phyloP scores from a whole-genome alignment of 1,140 invertebrate genomes.

The Bombus soroeensis region DNA sequence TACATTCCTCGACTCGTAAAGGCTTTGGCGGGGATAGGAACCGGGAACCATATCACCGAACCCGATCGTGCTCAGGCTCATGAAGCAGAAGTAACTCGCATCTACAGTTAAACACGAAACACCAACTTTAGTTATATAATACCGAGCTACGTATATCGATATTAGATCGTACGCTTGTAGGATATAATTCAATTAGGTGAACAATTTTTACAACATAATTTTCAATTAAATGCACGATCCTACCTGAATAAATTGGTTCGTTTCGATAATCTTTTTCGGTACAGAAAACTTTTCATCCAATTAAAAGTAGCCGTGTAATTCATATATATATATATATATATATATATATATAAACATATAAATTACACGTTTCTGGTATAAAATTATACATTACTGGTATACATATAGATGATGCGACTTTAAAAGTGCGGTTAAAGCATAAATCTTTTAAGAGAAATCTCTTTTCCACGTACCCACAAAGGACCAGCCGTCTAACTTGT shows the following conservation, averaged over 20 bases:
- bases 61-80: conserved; percentile 95
- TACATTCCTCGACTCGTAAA: conserved; percentile 85
- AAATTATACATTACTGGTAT: too few species aligned
- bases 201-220: background rate
- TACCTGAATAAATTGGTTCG: too few species aligned
- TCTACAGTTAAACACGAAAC: conserved; percentile 81
- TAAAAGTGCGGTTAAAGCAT: background rate
- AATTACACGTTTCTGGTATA: too few species aligned
- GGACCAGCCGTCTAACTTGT: conserved; percentile 93
- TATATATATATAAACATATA: too few species aligned
- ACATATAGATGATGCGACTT: background rate
- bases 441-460: conserved; percentile 1
- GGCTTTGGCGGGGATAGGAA: conserved; percentile 84
- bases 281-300: background rate
- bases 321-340: background rate
- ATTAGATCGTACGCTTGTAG: background rate
- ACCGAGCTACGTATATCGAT: background rate
- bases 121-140: conserved; percentile 4
- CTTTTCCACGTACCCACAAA: conserved; percentile 84
- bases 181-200: too few species aligned
- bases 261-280: background rate
- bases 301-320: background rate
- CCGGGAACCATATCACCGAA: conserved; percentile 95
- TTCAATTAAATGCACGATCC: background rate
- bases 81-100: conserved; percentile 97